These are phyloP conservation scores for Phymorhynchus buccinoides DNA, from an alignment of 1,140 invertebrate genomes.

Conservation along the genomic window DNA sequence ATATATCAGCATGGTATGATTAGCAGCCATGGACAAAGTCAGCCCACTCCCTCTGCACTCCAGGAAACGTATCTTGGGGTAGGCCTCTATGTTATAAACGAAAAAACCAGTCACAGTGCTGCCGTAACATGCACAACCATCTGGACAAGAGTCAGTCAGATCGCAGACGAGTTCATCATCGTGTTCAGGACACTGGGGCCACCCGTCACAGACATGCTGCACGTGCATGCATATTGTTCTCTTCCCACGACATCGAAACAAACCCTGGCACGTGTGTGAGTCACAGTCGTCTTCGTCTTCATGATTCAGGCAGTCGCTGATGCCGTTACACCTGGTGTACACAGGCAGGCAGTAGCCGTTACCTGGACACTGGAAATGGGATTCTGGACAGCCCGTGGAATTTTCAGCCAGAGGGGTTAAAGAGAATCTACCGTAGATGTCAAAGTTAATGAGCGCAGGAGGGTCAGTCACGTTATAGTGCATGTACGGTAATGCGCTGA, in stretches of 20 bases:
- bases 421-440: neutral
- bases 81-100: neutral
- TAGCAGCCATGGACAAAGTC: neutral
- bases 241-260: neutral
- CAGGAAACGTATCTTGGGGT: neutral
- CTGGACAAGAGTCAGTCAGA: neutral
- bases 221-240: neutral
- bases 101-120: neutral
- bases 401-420: neutral
- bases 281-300: conserved; percentile 6
- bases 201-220: neutral
- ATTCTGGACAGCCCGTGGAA: neutral
- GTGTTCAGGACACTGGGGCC: neutral
- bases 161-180: neutral
- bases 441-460: neutral
- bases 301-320: neutral
- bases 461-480: neutral
- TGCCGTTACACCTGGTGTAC: neutral
- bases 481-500: neutral
- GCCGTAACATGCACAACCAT: neutral
- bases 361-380: conserved; percentile 12
- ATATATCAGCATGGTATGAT: conserved; percentile 7
- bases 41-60: neutral
- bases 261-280: neutral
- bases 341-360: neutral